Evolutionary conservation across 2,888 invertebrate genomes (phyloP).

Genomic region (Drosophila prostipennis): DNA sequence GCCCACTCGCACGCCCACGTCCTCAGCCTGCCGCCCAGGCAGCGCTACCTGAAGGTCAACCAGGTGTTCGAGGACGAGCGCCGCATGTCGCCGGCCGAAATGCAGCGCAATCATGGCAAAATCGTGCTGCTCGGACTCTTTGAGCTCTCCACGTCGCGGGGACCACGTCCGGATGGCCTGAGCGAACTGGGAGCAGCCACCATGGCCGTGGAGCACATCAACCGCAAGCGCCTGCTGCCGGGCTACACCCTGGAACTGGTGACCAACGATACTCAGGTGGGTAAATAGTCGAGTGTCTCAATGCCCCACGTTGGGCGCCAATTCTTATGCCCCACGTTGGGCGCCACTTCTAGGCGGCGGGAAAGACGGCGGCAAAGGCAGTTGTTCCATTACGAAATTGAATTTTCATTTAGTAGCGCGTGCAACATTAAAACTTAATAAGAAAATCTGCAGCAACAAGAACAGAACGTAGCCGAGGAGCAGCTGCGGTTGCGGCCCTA

Average conservation of each 20-base stretch:
- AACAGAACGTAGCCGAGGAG: slow-evolving; percentile 1
- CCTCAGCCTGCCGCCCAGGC: slow-evolving; percentile 71
- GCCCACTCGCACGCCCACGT: slow-evolving; percentile 28
- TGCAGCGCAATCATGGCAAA: slow-evolving; percentile 84
- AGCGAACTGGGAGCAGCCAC: slow-evolving; percentile 91
- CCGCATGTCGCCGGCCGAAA: slow-evolving; percentile 73
- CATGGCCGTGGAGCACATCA: slow-evolving; percentile 92
- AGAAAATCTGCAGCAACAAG: slow-evolving; percentile 70
- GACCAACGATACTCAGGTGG: slow-evolving; percentile 94
- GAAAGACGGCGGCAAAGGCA: no score
- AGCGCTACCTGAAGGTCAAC: slow-evolving; percentile 82
- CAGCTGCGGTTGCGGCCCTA: slow-evolving; percentile 22
- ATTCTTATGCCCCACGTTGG: neutral
- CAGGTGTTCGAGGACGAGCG: slow-evolving; percentile 84
- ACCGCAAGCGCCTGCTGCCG: slow-evolving; percentile 87
- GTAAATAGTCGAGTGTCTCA: slow-evolving; percentile 42
- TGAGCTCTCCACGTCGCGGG: slow-evolving; percentile 89
- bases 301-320: no score
- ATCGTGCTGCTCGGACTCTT: slow-evolving; percentile 91
- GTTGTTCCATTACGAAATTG: slow-evolving; percentile 72
- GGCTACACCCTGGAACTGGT: slow-evolving; percentile 91
- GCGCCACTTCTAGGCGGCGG: slow-evolving; percentile 7
- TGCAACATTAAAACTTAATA: slow-evolving; percentile 77
- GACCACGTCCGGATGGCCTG: slow-evolving; percentile 88
- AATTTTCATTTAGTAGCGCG: slow-evolving; percentile 73